Evolutionary conservation across 1,140 invertebrate species (phyloP), one percentile per base, ranked within the genome.

Genomic region (Trichogramma pretiosum): DNA sequence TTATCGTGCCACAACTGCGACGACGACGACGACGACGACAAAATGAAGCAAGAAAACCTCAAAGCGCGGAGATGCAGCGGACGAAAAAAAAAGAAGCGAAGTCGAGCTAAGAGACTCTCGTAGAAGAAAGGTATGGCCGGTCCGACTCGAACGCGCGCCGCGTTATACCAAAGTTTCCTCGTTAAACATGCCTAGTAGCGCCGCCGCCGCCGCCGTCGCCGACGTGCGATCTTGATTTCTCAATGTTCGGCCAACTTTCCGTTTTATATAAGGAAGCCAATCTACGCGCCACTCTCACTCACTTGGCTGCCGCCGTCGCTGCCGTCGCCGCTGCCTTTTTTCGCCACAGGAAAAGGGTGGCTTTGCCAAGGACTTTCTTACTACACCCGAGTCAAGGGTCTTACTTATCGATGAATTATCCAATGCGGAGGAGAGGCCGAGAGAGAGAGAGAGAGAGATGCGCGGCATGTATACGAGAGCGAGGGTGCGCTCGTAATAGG

Each of bases 161-260:
- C n/a, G n/a, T n/a, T n/a, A n/a, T n/a, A n/a, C n/a, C 38, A 51
- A 51, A 51, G 49, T 51, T 51, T 51, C 49, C 49, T 51, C 49
- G 49, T 51, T 51, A 51, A 51, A 42, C 43, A 51, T 51, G 30
- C 38, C 32, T 33, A n/a, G n/a, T n/a, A n/a, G n/a, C n/a, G n/a
- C n/a, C n/a, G n/a, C n/a, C n/a, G n/a, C n/a, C n/a, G n/a, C n/a
- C n/a, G n/a, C n/a, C n/a, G n/a, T n/a, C n/a, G n/a, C n/a, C n/a
- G n/a, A n/a, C n/a, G n/a, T 7, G 33, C 46, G 49, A 51, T 46
- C 49, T 46, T 46, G 49, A 51, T 46, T 51, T 51, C 38, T 30
- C 43, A 19, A 46, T 46, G 23, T 37, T 44, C 41, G 28, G n/a
- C n/a, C n/a, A n/a, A n/a, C n/a, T n/a, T n/a, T n/a, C n/a, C n/a